Conservation (phyloP, 2,797 vertebrate species). For the Scleropages formosus region DNA sequence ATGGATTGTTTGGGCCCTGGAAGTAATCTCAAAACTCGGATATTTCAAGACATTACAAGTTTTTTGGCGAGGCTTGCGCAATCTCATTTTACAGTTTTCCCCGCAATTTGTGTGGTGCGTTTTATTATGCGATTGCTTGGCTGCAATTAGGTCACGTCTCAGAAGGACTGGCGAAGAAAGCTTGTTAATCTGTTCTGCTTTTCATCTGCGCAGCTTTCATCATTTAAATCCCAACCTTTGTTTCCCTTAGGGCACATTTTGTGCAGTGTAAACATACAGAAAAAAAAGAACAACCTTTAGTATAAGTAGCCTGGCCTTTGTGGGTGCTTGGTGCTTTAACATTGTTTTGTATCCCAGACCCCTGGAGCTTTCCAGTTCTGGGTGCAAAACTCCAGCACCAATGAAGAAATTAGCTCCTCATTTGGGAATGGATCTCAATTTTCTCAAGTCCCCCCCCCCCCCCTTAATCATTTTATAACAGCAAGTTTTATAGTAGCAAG, state of each 20-base stretch:
- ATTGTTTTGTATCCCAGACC: not conserved
- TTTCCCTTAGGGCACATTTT: slow-evolving; percentile 15
- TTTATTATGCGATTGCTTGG: slow-evolving; percentile 22
- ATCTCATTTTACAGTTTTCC: not conserved
- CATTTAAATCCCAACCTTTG: slow-evolving; percentile 20
- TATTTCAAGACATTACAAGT: not conserved
- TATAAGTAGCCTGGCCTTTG: not conserved
- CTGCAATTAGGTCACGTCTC: slow-evolving; percentile 28
- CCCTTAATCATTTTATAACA: too few relatives aligned
- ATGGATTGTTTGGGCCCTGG: not conserved
- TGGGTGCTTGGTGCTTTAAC: not conserved
- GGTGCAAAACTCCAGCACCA: slow-evolving; percentile 12
- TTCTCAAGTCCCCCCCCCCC: not conserved
- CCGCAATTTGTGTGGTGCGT: not conserved
- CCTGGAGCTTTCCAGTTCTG: slow-evolving; percentile 8
- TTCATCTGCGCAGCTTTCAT: slow-evolving; percentile 19
- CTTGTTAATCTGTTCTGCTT: slow-evolving; percentile 21
- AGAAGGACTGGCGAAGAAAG: slow-evolving; percentile 4
- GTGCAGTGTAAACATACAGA: slow-evolving; percentile 19
- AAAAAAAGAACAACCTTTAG: not conserved
- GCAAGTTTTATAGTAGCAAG: too few relatives aligned
- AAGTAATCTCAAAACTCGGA: not conserved
- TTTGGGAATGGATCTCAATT: slow-evolving; percentile 5
- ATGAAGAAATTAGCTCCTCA: not conserved
- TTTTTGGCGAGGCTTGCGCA: not conserved